Evolutionary conservation across 2,797 vertebrate species (phyloP).

Genomic region (Cynodonichthys magdalenae): DNA sequence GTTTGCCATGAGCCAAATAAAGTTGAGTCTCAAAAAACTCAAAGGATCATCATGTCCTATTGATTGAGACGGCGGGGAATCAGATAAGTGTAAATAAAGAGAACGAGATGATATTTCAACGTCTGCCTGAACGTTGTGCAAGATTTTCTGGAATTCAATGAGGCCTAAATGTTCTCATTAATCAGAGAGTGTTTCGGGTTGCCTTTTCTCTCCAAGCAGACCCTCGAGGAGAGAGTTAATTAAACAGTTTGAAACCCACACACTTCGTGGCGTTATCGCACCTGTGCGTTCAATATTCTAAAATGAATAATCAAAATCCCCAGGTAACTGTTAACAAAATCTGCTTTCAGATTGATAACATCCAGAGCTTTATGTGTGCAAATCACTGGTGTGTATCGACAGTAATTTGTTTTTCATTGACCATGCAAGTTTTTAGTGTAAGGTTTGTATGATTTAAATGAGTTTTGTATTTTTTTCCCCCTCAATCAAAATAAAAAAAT

Average conservation of each 20-base stretch:
- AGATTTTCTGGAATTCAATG: constrained; percentile 73
- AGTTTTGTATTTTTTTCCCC: neutral
- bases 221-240: constrained; percentile 73
- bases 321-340: constrained; percentile 19
- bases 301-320: constrained; percentile 47
- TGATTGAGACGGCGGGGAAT: constrained; percentile 61
- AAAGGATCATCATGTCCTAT: constrained; percentile 66
- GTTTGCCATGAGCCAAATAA: constrained; percentile 15
- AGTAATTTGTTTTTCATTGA: constrained; percentile 2
- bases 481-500: neutral
- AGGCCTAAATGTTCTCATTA: constrained; percentile 75
- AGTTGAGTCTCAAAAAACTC: constrained; percentile 38
- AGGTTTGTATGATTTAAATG: neutral
- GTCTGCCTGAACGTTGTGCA: constrained; percentile 56
- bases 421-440: neutral
- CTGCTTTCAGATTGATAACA: constrained; percentile 31
- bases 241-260: constrained; percentile 60
- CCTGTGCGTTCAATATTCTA: constrained; percentile 43
- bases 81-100: constrained; percentile 69
- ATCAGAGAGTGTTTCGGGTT: constrained; percentile 72
- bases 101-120: constrained; percentile 77
- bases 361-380: constrained; percentile 2
- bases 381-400: constrained; percentile 4
- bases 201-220: constrained; percentile 44
- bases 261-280: constrained; percentile 30